These are phyloP conservation scores for Ctenopoma multispine DNA, from an alignment of 2,797 vertebrate species.

Conservation along the genomic window DNA sequence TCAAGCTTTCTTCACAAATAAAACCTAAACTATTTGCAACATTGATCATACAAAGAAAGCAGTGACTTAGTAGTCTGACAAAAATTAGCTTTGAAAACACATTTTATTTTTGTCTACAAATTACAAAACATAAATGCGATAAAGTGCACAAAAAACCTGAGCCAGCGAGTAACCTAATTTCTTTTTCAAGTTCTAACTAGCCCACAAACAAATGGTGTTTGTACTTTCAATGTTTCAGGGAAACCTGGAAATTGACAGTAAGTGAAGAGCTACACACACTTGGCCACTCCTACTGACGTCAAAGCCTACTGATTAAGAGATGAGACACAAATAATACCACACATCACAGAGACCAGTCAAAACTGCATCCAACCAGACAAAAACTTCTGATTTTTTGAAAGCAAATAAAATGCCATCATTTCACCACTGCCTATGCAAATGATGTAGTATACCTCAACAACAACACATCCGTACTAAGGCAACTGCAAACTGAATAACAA, in stretches of 20 bases:
- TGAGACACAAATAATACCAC: constrained; percentile 60
- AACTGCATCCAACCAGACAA: constrained; percentile 31
- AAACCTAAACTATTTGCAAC: not conserved
- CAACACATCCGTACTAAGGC: not conserved
- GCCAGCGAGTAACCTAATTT: constrained; percentile 2
- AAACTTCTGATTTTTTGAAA: not conserved
- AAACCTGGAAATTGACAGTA: constrained; percentile 39
- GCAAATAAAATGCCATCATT: not conserved
- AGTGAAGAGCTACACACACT: constrained; percentile 47
- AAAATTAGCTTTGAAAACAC: not conserved
- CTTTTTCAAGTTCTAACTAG: constrained; percentile 44
- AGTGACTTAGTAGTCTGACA: not conserved
- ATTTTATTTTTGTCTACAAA: not conserved
- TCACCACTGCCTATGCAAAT: not conserved
- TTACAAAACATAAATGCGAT: not conserved
- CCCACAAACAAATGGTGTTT: not conserved
- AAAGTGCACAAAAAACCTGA: not conserved
- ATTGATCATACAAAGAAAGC: not conserved
- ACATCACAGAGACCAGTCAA: constrained; percentile 25
- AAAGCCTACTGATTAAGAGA: constrained; percentile 73
- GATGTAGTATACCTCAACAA: not conserved
- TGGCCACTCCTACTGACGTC: constrained; percentile 74
- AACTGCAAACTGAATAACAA: not conserved
- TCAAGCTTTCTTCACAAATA: not conserved
- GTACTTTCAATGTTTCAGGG: constrained; percentile 20